These are phyloP conservation scores for Drosophila lacertosa DNA, from an alignment of 1,140 invertebrate species.

Conservation along the genomic window DNA sequence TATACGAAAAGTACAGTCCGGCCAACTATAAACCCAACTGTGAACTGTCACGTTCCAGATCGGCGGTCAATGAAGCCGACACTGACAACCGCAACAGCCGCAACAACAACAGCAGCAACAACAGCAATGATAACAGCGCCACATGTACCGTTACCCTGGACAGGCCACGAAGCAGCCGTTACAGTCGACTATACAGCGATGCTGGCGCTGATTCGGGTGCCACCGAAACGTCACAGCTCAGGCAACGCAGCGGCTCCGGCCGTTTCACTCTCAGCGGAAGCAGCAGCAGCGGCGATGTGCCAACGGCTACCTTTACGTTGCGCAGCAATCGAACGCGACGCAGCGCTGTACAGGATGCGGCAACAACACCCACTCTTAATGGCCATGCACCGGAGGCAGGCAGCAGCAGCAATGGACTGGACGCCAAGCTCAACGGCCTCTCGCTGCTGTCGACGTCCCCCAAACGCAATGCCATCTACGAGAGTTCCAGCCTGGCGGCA, in stretches of 20 bases:
- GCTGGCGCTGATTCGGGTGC: conserved; percentile 10
- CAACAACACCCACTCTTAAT: conserved; percentile 13
- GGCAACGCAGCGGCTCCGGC: conserved; percentile 40
- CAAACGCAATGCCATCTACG: conserved; percentile 71
- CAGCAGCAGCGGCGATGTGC: conserved; percentile 71
- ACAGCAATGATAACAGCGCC: conserved; percentile 17
- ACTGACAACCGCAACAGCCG: conserved; percentile 15
- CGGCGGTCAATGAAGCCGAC: conserved; percentile 60
- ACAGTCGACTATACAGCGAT: conserved; percentile 70
- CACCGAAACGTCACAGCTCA: conserved; percentile 11
- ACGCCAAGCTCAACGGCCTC: conserved; percentile 63
- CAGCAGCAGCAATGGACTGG: conserved; percentile 45
- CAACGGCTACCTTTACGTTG: conserved; percentile 74
- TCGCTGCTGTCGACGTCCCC: conserved; percentile 58
- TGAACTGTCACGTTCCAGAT: conserved; percentile 84
- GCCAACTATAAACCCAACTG: conserved; percentile 84
- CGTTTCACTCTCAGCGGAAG: conserved; percentile 58
- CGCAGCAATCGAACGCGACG: conserved; percentile 34
- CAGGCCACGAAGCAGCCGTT: conserved; percentile 70
- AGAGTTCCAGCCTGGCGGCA: conserved; percentile 34
- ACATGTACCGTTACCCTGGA: conserved; percentile 66
- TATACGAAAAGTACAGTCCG: conserved; percentile 84
- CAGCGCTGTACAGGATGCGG: conserved; percentile 30
- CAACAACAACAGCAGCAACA: conserved; percentile 38
- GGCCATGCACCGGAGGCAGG: conserved; percentile 24